Base-by-base conservation (phyloP, 2,888 invertebrate species). In the Pammene aurita region DNA sequence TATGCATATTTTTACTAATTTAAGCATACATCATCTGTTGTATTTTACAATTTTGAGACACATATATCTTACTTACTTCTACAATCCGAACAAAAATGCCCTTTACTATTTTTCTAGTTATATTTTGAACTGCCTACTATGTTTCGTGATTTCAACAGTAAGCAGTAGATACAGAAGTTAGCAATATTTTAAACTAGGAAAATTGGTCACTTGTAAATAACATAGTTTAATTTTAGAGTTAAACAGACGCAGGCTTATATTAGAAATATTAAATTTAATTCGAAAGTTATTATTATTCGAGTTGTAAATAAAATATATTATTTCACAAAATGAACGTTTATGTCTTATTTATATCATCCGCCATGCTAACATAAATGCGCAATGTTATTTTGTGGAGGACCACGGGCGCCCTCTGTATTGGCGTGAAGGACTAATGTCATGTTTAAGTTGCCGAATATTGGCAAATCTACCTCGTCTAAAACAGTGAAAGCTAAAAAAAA, bases 241-340 rank as follows among this genome's bases (percentile, higher is more conserved):
- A 61, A 64, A 56, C 55, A 66, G 48, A 68, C 64, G 60, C 68
- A 60, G 68, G 65, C 67, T 58, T 78, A 76, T 73, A 77, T 76
- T 79, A 79, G 78, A 75, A 75, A 74, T 78, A 78, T 75, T 70
- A 77, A 76, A 77, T 73, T 76, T 76, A 83, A 85, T 84, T 84
- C 83, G 84, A 85, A 86, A 85, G 81, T 83, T 83, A 85, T 84
- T 76, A 80, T 77, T 87, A 88, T 87, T 87, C 84, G 85, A 88
- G 82, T 79, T 90, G 91, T 91, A 92, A 89, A 91, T 92, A 91
- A 89, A 89, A 83, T 89, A 91, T 90, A 90, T 89, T 88, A 90
- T 90, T 90, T 90, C 86, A 88, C 81, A 84, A 86, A 82, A 77
- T 84, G 77, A 72, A 26, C 4, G 5, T n/a, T 42, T 26, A 48